Evolutionary conservation across 2,113 vertebrate genomes (phyloP).

Genomic region (Tenrec ecaudatus): DNA sequence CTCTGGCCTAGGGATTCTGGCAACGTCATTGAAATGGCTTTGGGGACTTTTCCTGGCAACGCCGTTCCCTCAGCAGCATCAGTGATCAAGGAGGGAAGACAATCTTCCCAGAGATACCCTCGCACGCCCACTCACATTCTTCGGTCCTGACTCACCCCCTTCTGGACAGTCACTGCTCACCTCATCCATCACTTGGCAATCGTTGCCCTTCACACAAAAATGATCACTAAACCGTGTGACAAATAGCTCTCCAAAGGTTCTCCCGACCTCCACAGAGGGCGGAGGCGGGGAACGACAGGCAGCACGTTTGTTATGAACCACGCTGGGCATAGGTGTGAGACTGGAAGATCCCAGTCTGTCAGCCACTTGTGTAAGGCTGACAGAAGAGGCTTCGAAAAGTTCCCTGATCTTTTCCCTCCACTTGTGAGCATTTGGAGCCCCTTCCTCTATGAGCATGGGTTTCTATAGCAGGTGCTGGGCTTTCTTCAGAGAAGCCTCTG

Average conservation of each 20-base stretch:
- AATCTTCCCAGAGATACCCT: not conserved
- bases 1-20: not conserved
- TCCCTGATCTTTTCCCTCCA: too few species aligned
- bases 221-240: conserved; percentile 55
- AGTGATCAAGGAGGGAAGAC: not conserved
- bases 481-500: not conserved
- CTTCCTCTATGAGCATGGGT: too few species aligned
- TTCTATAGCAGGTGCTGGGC: not conserved
- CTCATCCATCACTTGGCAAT: conserved; percentile 60
- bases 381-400: too few species aligned
- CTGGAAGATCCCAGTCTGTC: not conserved
- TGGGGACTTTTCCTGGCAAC: not conserved
- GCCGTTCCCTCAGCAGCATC: not conserved
- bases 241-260: conserved; percentile 56
- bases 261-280: not conserved
- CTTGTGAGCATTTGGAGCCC: too few species aligned
- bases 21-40: conserved; percentile 35
- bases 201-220: conserved; percentile 36
- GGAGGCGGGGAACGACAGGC: not conserved
- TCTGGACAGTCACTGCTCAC: conserved; percentile 47
- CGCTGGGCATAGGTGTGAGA: not conserved
- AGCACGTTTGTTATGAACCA: not conserved
- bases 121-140: not conserved
- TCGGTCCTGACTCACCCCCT: not conserved
- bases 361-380: not conserved